A percentile compares a stretch with the other conserved stretches of the same genome.
These are phyloP conservation scores for Gadus chalcogrammus DNA, from an alignment of 2,113 vertebrate genomes.

Conservation along the genomic window DNA sequence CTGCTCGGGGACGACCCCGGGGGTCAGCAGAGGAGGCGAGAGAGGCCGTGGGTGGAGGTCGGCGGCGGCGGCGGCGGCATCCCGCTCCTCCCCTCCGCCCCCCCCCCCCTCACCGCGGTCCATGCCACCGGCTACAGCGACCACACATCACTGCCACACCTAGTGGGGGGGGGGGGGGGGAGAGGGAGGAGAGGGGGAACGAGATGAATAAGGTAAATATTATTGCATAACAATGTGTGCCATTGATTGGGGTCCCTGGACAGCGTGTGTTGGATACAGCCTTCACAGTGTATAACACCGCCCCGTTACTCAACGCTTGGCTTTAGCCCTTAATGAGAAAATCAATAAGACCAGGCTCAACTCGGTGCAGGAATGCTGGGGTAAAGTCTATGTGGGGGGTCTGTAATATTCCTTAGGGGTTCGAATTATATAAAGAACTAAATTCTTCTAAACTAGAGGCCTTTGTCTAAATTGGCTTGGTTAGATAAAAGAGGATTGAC, in stretches of 20 bases:
- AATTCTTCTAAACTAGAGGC: slow-evolving; percentile 65
- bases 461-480: slow-evolving; percentile 65
- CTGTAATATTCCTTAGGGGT: slow-evolving; percentile 68
- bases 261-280: slow-evolving; percentile 65
- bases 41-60: slow-evolving; percentile 66
- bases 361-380: slow-evolving; percentile 69
- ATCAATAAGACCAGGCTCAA: slow-evolving; percentile 71
- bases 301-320: slow-evolving; percentile 70
- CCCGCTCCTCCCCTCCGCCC: slow-evolving; percentile 73
- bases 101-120: slow-evolving; percentile 77
- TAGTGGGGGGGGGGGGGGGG: slow-evolving; percentile 45
- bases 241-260: slow-evolving; percentile 67
- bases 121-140: slow-evolving; percentile 89
- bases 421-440: slow-evolving; percentile 70
- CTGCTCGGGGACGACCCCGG: slow-evolving; percentile 82
- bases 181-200: neutral
- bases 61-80: slow-evolving; percentile 38
- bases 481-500: slow-evolving; percentile 58
- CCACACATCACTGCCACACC: slow-evolving; percentile 87
- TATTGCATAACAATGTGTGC: slow-evolving; percentile 62
- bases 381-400: slow-evolving; percentile 67
- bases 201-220: slow-evolving; percentile 64
- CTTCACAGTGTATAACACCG: slow-evolving; percentile 60
- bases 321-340: slow-evolving; percentile 71
- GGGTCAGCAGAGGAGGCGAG: slow-evolving; percentile 82